Percentiles rank a stretch among this genome's conserved stretches.
These are phyloP conservation scores for Yoshiicerus persimilis DNA, from an alignment of 1,140 invertebrate species.

Conservation along the genomic window DNA sequence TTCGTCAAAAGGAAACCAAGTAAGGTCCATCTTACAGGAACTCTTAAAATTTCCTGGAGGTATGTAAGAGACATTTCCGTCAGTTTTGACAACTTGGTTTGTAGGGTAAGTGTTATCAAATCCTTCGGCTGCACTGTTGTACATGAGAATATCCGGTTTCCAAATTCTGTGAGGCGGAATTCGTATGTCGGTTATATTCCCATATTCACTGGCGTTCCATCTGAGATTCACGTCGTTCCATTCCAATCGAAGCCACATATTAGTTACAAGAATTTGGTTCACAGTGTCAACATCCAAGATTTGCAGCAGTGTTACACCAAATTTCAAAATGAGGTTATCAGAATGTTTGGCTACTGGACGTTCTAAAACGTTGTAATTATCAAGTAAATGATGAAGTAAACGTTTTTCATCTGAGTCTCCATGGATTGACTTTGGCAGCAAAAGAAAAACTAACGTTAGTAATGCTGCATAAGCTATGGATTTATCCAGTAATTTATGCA, in stretches of 20 bases:
- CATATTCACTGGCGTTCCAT: background rate
- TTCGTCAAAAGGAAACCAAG: constrained; percentile 98
- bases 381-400: too few species aligned
- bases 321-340: background rate
- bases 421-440: too few species aligned
- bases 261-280: background rate
- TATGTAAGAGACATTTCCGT: background rate
- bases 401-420: too few species aligned
- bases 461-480: too few species aligned
- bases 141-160: background rate
- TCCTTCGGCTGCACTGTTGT: background rate
- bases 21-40: constrained; percentile 98
- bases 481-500: too few species aligned
- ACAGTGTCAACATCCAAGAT: background rate
- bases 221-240: background rate
- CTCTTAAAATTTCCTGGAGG: constrained; percentile 61
- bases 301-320: background rate
- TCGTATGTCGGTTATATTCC: background rate
- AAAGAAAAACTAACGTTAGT: too few species aligned
- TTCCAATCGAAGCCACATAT: background rate
- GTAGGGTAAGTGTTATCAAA: background rate
- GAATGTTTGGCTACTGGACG: background rate
- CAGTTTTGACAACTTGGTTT: background rate
- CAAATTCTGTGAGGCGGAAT: background rate
- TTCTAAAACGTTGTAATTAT: background rate